phyloP scores from a whole-genome alignment of 2,113 vertebrate species.

The Ascaphus truei region DNA sequence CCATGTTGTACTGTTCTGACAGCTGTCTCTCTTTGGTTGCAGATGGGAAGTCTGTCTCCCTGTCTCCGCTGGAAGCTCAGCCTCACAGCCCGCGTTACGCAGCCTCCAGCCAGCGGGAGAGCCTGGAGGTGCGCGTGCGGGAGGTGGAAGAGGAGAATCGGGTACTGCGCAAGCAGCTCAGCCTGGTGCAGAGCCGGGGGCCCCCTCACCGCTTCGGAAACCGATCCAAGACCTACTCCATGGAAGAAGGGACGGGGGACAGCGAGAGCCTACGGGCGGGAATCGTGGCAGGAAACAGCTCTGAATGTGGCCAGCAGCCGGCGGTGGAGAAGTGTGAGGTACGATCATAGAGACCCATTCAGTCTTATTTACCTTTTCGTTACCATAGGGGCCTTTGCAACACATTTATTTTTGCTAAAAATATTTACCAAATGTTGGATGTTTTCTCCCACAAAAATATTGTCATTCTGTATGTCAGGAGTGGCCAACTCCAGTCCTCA shows the following conservation, averaged over 20 bases:
- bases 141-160: slow-evolving; percentile 94
- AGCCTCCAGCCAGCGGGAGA: slow-evolving; percentile 71
- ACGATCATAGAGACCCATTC: no score
- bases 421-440: no score
- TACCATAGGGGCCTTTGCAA: no score
- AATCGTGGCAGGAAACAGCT: slow-evolving; percentile 78
- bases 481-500: no score
- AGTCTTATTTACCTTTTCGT: no score
- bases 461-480: no score
- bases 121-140: slow-evolving; percentile 82
- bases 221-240: slow-evolving; percentile 79
- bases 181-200: slow-evolving; percentile 65
- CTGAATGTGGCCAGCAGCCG: slow-evolving; percentile 87
- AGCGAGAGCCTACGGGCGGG: slow-evolving; percentile 81
- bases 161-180: slow-evolving; percentile 81
- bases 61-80: slow-evolving; percentile 84
- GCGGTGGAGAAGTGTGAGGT: slow-evolving; percentile 97
- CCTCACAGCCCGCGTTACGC: slow-evolving; percentile 69
- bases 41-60: slow-evolving; percentile 86
- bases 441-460: no score
- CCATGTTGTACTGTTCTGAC: no score
- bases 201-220: slow-evolving; percentile 64
- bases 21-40: slow-evolving; percentile 18
- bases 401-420: no score
- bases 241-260: slow-evolving; percentile 87